Base-by-base conservation (phyloP, 2,888 invertebrate genomes). In the Lysandra coridon region DNA sequence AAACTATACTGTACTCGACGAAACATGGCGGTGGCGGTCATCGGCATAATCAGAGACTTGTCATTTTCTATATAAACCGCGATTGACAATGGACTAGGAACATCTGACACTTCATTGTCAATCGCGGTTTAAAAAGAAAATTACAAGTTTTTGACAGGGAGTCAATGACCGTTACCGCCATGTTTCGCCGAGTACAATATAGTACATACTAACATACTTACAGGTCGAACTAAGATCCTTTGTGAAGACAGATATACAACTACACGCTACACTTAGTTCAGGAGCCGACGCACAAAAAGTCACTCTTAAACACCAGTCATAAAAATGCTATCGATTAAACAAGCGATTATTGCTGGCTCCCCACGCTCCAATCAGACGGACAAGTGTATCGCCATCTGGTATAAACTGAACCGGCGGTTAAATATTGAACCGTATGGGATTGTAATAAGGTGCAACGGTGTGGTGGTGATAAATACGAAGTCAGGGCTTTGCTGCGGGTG, bases 371-470 rank as follows among this genome's bases (percentile, higher is more conserved):
- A 85, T 85, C 82, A 81, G 80, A 83, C 82, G 86, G 85, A 86
- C 82, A 82, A 84, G 85, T 87, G 87, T 87, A 89, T 90, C 90
- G 89, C 92, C 93, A 94, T 93, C 93, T 94, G 94, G 84, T 83
- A 83, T 79, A 81, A 57, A 0, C 62, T 44, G 37, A 33, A 78
- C 49, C 6, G 37, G 0, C 7, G 4, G 57, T 78, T 5, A 77
- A 44, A 89, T 80, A 83, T 81, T 87, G n/a, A 82, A 81, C 85
- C 81, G 81, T 89, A 84, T 62, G 0, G 0, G 0, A 0, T 40
- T 33, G 44, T 0, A 0, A 53, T 84, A 85, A 84, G 80, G 76
- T 73, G 53, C 75, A 44, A 44, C n/a, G 23, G 64, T 33, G 60
- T 44, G 30, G 78, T 49, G 78, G 14, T 74, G 40, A 60, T 53